Conservation (phyloP, 2,113 vertebrate species). For the Otis tarda region DNA sequence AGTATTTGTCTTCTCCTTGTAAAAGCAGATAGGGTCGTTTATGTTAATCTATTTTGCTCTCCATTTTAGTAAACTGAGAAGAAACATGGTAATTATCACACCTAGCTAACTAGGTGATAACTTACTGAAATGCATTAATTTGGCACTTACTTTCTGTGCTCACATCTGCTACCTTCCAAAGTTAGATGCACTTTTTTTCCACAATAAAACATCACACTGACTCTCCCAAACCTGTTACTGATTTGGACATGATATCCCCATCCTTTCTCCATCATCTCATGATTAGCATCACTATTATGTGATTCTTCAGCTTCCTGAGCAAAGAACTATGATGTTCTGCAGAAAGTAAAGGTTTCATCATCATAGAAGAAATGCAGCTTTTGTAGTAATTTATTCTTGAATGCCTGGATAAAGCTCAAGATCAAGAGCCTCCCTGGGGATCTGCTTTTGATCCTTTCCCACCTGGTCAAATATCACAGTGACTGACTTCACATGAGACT, state of each 20-base stretch:
- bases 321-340: background rate
- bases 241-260: background rate
- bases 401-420: background rate
- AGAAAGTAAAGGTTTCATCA: background rate
- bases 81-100: background rate
- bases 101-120: background rate
- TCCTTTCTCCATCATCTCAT: background rate
- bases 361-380: background rate
- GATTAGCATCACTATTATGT: background rate
- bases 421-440: background rate
- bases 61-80: background rate
- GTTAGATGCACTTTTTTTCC: background rate
- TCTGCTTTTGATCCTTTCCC: slow-evolving; percentile 3
- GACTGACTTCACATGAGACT: background rate
- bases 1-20: background rate
- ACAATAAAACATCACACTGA: background rate
- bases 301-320: background rate
- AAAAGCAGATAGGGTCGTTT: background rate
- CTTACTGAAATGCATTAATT: background rate
- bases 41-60: background rate
- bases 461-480: background rate
- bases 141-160: background rate
- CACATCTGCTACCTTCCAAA: background rate
- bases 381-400: background rate
- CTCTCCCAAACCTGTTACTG: background rate